A percentile compares a stretch with the other conserved stretches of the same genome.
Evolutionary conservation across 1,140 invertebrate genomes (phyloP).

Genomic region (Drosophila kurseongensis): DNA sequence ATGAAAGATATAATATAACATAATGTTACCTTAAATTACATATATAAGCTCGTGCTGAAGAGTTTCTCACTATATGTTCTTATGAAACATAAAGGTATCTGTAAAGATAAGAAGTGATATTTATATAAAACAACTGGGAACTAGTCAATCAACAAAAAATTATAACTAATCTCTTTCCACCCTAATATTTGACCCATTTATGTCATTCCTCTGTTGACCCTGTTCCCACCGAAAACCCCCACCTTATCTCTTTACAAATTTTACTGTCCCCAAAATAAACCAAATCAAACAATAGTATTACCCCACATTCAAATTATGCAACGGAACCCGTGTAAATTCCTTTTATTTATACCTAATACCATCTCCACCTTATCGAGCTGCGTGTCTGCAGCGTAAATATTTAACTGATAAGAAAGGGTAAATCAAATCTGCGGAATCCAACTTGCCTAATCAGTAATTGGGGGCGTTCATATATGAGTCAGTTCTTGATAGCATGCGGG

Average conservation of each 20-base stretch:
- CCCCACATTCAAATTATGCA: conserved; percentile 17
- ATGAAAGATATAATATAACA: background rate
- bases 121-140: conserved; percentile 5
- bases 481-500: conserved; percentile 25
- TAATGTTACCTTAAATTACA: conserved; percentile 43
- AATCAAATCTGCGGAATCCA: conserved; percentile 31
- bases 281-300: conserved; percentile 19
- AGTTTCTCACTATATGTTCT: conserved; percentile 55
- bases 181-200: conserved; percentile 17
- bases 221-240: conserved; percentile 19
- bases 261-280: conserved; percentile 12
- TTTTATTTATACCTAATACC: background rate
- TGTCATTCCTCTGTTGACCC: conserved; percentile 15
- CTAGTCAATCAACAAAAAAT: conserved; percentile 24
- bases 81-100: conserved; percentile 51
- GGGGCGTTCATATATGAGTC: conserved; percentile 38
- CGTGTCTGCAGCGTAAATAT: conserved; percentile 36
- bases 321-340: conserved; percentile 7
- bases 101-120: conserved; percentile 24
- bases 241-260: conserved; percentile 28
- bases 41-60: background rate
- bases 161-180: background rate
- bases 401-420: conserved; percentile 36
- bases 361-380: conserved; percentile 28
- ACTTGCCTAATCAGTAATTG: conserved; percentile 35